These are phyloP conservation scores for Drosophila repletoides DNA, from an alignment of 1,140 invertebrate species.

Conservation along the genomic window DNA sequence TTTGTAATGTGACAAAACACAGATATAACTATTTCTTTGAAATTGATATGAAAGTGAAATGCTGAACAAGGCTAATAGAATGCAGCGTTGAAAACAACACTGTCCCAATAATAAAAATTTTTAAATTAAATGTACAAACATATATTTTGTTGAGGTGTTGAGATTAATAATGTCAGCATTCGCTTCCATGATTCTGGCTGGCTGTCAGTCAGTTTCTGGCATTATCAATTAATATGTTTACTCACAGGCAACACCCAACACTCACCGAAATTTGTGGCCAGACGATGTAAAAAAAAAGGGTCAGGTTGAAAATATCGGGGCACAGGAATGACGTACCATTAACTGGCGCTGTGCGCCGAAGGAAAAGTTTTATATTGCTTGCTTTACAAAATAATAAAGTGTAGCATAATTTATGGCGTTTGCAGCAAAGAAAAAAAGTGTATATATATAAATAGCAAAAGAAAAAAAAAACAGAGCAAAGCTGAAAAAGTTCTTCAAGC, in stretches of 20 bases:
- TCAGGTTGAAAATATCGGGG: constrained; percentile 30
- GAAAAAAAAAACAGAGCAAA: constrained; percentile 1
- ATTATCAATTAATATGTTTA: constrained; percentile 25
- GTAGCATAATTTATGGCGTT: constrained; percentile 66
- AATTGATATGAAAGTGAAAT: too few species aligned
- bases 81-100: background rate
- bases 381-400: constrained; percentile 73
- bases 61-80: background rate
- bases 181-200: background rate
- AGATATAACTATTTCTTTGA: too few species aligned
- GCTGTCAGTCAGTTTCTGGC: background rate
- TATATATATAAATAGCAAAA: constrained; percentile 15
- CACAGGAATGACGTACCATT: constrained; percentile 19
- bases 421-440: constrained; percentile 13
- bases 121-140: background rate
- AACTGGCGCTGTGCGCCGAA: constrained; percentile 21
- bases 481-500: constrained; percentile 48
- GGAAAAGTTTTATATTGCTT: constrained; percentile 34
- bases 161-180: constrained; percentile 11
- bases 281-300: constrained; percentile 15
- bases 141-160: background rate
- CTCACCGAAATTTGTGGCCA: constrained; percentile 10
- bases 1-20: too few species aligned
- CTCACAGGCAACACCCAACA: background rate
- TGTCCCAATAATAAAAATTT: background rate